These are phyloP conservation scores for Porites australiensis DNA, from an alignment of 64 coral and sea anemone genomes.

Conservation along the genomic window DNA sequence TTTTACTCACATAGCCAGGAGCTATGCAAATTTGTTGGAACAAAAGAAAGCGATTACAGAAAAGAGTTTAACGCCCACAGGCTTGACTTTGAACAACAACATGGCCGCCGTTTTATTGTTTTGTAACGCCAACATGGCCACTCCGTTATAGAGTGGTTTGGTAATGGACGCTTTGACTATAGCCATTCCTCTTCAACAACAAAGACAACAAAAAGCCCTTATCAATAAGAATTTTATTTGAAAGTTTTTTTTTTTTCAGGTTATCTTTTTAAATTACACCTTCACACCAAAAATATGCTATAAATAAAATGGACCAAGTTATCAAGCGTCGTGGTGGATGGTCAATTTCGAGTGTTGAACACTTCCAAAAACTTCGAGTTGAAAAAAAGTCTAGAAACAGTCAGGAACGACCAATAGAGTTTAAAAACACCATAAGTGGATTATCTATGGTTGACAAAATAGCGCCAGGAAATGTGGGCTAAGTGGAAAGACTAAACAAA, in stretches of 20 bases:
- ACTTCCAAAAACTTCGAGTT: constrained; percentile 1
- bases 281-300: constrained; percentile 43
- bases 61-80: no score
- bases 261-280: constrained; percentile 13
- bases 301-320: constrained; percentile 44
- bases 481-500: not conserved
- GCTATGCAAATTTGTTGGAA: no score
- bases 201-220: not conserved
- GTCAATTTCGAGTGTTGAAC: constrained; percentile 4
- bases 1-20: no score
- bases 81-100: no score
- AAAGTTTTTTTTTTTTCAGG: constrained; percentile 11
- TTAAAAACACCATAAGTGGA: not conserved
- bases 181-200: no score
- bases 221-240: constrained; percentile 22
- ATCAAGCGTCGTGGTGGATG: constrained; percentile 12
- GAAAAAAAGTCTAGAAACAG: not conserved
- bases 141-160: no score
- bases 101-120: no score
- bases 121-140: no score
- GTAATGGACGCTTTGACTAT: no score
- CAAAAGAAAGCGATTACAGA: no score
- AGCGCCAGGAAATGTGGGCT: not conserved
- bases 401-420: not conserved
- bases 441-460: not conserved